Evolutionary conservation across 1,140 invertebrate species (phyloP).

Genomic region (Eupristina koningsbergeri): DNA sequence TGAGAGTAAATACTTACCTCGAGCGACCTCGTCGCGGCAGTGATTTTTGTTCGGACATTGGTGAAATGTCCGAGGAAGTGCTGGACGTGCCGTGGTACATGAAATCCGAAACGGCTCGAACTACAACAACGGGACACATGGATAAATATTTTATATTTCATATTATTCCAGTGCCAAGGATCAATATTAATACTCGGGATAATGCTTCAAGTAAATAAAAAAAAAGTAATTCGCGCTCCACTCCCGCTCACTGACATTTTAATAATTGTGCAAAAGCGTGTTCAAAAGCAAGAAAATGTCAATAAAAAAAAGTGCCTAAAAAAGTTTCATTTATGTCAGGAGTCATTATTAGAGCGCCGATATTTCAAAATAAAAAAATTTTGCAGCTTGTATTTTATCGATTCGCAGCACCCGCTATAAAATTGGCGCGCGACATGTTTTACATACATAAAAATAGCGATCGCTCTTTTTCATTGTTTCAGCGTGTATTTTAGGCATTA

Average conservation of each 20-base stretch:
- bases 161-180: not conserved
- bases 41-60: conserved; percentile 85
- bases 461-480: not conserved
- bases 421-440: not conserved
- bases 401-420: not conserved
- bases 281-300: not conserved
- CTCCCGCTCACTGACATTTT: too few species aligned
- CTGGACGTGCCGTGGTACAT: conserved; percentile 84
- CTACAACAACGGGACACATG: conserved; percentile 54
- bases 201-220: not conserved
- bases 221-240: not conserved
- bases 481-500: not conserved
- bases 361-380: not conserved
- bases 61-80: conserved; percentile 84
- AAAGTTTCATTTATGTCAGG: not conserved
- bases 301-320: not conserved
- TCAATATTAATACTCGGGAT: not conserved
- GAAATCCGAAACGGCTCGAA: conserved; percentile 77
- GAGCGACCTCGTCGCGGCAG: conserved; percentile 80
- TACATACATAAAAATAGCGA: not conserved
- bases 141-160: conserved; percentile 8
- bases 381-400: not conserved
- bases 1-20: conserved; percentile 72
- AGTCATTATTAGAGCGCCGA: not conserved
- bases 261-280: not conserved